phyloP scores from a whole-genome alignment of 2,888 invertebrate species.

The Sarcophaga caerulescens region DNA sequence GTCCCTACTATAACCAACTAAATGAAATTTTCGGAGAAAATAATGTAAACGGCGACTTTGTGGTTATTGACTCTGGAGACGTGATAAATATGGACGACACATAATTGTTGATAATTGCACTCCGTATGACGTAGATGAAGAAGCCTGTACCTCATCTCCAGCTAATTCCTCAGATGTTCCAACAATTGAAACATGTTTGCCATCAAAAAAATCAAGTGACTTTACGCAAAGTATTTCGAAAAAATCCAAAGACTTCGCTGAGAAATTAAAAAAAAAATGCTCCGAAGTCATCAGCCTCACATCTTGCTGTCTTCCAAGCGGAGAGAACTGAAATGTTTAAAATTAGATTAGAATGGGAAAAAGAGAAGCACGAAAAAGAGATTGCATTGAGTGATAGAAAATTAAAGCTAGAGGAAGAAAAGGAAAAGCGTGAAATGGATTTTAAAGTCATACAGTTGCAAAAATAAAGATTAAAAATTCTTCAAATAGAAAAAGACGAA shows the following conservation, averaged over 20 bases:
- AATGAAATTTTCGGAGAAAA: constrained; percentile 19
- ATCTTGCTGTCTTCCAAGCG: too few species aligned
- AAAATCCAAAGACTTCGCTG: constrained; percentile 18
- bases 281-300: constrained; percentile 11
- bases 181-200: neutral
- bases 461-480: too few species aligned
- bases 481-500: too few species aligned
- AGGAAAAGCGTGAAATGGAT: too few species aligned
- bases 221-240: neutral
- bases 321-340: too few species aligned
- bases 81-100: too few species aligned
- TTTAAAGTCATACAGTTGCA: too few species aligned
- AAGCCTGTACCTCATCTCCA: neutral
- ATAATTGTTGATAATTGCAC: too few species aligned
- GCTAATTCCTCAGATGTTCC: neutral
- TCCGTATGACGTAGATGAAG: neutral
- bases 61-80: neutral
- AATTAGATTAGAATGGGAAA: too few species aligned
- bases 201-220: neutral
- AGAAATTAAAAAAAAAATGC: constrained; percentile 16
- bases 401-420: too few species aligned
- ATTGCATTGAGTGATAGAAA: too few species aligned
- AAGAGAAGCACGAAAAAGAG: too few species aligned
- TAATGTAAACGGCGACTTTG: neutral
- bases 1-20: neutral